These are phyloP conservation scores for Helostoma temminkii DNA, from an alignment of 2,797 vertebrate species.

Conservation along the genomic window DNA sequence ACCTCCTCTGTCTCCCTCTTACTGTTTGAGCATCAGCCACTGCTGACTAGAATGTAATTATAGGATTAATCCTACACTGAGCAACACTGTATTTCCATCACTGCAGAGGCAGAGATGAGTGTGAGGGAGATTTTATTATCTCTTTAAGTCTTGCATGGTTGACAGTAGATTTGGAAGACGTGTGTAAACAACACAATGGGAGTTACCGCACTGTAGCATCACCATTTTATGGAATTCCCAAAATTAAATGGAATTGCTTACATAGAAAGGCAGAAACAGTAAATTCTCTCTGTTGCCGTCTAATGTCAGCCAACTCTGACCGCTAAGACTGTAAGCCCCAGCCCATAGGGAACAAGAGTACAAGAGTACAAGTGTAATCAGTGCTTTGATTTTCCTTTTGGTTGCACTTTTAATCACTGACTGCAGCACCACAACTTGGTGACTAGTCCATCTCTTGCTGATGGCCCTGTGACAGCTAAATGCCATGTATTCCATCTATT, in stretches of 20 bases:
- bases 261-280: constrained; percentile 52
- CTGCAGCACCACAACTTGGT: constrained; percentile 64
- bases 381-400: constrained; percentile 77
- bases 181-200: constrained; percentile 42
- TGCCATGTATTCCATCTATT: constrained; percentile 58
- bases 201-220: constrained; percentile 9
- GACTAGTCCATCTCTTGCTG: constrained; percentile 65
- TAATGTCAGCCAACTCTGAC: constrained; percentile 73
- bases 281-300: constrained; percentile 60
- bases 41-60: constrained; percentile 77
- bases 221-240: constrained; percentile 50
- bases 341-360: constrained; percentile 58
- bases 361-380: constrained; percentile 80
- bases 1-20: constrained; percentile 58
- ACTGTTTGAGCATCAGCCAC: constrained; percentile 78
- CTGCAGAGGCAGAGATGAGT: constrained; percentile 49
- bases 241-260: constrained; percentile 42
- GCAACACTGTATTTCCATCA: constrained; percentile 65
- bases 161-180: constrained; percentile 31
- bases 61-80: constrained; percentile 52
- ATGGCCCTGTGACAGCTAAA: constrained; percentile 79
- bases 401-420: constrained; percentile 72
- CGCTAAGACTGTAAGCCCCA: constrained; percentile 49
- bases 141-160: constrained; percentile 22
- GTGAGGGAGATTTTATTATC: constrained; percentile 54